Evolutionary conservation across 2,113 vertebrate species (phyloP), one percentile per base, ranked within the genome.

Genomic region (Megaceryle maxima): DNA sequence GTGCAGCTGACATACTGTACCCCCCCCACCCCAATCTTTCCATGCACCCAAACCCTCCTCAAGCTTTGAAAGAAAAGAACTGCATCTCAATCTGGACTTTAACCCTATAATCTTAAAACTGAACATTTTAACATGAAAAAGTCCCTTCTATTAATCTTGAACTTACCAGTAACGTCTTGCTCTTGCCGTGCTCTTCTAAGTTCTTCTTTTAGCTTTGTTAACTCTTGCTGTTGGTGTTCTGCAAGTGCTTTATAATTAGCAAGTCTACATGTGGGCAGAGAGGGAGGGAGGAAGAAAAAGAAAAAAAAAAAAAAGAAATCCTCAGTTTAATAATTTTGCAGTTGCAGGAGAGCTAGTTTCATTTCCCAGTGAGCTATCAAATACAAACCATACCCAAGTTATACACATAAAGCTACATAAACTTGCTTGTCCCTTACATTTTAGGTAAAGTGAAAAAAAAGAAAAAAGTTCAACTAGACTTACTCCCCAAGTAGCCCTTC

Each of bases 111-210:
- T 4, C 26, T 83, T 67, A 66, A 83, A 92, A 43, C 7, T 11
- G 6, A 12, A 3, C 37, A 37, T 37, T 37, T 70, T 69, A 67
- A 63, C 28, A 20, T 57, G 44, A 60, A 44, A 63, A 46, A 46
- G 14, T 25, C 16, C 15, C 4, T 56, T 67, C 16, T 62, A 28
- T 63, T 74, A 41, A 43, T 86, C 51, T 95, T 88, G 13, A 76
- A 82, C 98, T 98, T 97, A 99, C 99, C 97, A 31, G 98, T 98
- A 43, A 92, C 90, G 26, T 99, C 98, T 5, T 98, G 98, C 4
- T 98, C 96, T 88, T 98, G 98, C 44, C 98, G 98, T 11, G 66
- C 89, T 94, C 97, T 98, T 91, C 98, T 98, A 39, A 99, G 92
- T 13, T 97, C 95, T 97, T 99, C 99, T 92, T 98, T 99, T 51